Evolutionary conservation across 2,888 invertebrate species (phyloP).

Genomic region (Monoplex corrugatus): DNA sequence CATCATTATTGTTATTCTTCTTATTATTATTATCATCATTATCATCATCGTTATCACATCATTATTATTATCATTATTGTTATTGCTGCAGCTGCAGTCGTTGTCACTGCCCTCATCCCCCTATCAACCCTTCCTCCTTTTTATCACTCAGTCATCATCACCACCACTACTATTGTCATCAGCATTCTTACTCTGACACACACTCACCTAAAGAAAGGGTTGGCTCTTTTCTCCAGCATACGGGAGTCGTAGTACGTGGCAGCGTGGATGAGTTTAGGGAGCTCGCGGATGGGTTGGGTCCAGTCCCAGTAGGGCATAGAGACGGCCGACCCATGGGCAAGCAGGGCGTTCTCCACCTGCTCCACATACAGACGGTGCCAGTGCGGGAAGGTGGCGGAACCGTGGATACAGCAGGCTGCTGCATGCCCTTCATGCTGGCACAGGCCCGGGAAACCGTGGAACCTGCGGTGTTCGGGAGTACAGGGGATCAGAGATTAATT

Average conservation of each 20-base stretch:
- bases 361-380: constrained; percentile 64
- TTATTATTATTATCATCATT: no score
- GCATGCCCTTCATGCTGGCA: constrained; percentile 53
- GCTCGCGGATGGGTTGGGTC: constrained; percentile 51
- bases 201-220: constrained; percentile 58
- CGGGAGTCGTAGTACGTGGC: constrained; percentile 57
- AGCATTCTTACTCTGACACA: no score
- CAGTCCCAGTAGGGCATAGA: constrained; percentile 63
- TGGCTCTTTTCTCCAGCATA: constrained; percentile 39
- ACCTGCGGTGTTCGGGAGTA: constrained; percentile 37
- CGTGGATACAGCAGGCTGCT: constrained; percentile 63
- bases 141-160: no score
- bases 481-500: background rate
- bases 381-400: constrained; percentile 61
- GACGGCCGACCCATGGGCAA: constrained; percentile 59
- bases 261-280: constrained; percentile 53
- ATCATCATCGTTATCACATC: no score
- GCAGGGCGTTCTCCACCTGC: constrained; percentile 59
- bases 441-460: constrained; percentile 60
- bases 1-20: no score
- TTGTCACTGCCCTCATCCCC: no score
- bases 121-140: no score
- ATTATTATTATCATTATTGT: no score
- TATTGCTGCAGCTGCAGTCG: no score
- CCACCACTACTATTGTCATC: no score